phyloP scores from a whole-genome alignment of 2,113 vertebrate genomes.

The Sturnus vulgaris region DNA sequence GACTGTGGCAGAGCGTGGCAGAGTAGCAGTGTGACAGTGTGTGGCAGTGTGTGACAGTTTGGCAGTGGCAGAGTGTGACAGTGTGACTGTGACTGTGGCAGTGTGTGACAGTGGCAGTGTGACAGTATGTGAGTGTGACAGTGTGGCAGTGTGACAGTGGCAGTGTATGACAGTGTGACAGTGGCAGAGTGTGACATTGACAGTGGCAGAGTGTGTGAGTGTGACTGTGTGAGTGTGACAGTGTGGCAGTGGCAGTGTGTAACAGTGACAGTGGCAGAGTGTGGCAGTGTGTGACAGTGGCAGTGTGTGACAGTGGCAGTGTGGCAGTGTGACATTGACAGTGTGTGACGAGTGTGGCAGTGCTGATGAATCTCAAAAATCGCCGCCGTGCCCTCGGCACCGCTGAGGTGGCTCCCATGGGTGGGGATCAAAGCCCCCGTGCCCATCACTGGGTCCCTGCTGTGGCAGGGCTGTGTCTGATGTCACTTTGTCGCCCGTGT shows the following conservation, averaged over 20 bases:
- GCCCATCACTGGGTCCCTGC: accelerated
- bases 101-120: no score
- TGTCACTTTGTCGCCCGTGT: neutral
- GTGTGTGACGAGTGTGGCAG: neutral
- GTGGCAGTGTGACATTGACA: neutral
- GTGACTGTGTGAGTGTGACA: neutral
- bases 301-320: neutral
- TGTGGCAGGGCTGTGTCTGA: neutral
- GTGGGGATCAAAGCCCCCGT: neutral
- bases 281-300: neutral
- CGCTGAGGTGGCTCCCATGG: accelerated
- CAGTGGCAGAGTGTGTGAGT: no score
- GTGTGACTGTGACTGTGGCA: no score
- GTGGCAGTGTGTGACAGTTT: neutral
- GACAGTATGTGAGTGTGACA: no score
- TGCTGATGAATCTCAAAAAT: neutral
- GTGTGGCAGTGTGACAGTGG: no score
- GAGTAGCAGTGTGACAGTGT: neutral
- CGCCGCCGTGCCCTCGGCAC: accelerated
- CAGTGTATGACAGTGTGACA: neutral
- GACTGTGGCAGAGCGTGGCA: neutral
- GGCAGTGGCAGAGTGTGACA: neutral
- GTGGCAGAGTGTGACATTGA: no score
- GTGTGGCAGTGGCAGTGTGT: no score
- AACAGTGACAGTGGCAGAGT: neutral